Conservation (phyloP, 2,888 invertebrate genomes). For the Tortricodes alternella region DNA sequence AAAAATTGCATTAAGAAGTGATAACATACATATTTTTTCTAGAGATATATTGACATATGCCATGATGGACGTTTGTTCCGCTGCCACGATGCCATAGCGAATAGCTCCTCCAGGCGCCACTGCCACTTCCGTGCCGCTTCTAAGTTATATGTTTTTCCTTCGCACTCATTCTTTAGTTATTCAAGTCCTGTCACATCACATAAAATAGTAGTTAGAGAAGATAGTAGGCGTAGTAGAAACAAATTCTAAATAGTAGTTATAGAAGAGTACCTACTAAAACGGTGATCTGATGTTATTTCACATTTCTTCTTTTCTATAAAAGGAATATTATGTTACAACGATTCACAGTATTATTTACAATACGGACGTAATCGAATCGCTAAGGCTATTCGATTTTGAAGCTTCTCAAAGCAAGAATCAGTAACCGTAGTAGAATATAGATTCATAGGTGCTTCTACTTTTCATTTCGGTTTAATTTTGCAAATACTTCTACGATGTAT, state of each 20-base stretch:
- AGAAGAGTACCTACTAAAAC: constrained; percentile 13
- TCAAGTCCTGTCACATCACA: constrained; percentile 7
- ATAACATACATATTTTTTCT: constrained; percentile 62
- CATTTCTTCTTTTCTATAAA: constrained; percentile 1
- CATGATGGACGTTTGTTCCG: constrained; percentile 40
- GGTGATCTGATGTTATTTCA: constrained; percentile 2
- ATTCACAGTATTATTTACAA: neutral
- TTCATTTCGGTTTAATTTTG: constrained; percentile 59
- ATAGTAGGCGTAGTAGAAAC: constrained; percentile 28
- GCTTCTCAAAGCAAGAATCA: constrained; percentile 23
- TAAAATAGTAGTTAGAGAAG: constrained; percentile 25
- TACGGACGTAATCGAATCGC: neutral
- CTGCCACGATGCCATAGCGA: constrained; percentile 34
- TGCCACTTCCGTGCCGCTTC: constrained; percentile 16
- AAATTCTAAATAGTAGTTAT: constrained; percentile 30
- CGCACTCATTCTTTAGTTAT: constrained; percentile 3
- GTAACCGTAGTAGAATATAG: constrained; percentile 24
- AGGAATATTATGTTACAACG: neutral
- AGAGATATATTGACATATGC: constrained; percentile 55
- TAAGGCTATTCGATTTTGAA: constrained; percentile 12
- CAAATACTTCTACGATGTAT: constrained; percentile 52
- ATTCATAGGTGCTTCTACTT: constrained; percentile 56
- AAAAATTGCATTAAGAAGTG: constrained; percentile 42
- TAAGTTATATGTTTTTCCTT: constrained; percentile 11
- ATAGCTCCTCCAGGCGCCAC: constrained; percentile 8